Evolutionary conservation across 2,113 vertebrate species (phyloP).

Genomic region (Gambusia holbrooki): DNA sequence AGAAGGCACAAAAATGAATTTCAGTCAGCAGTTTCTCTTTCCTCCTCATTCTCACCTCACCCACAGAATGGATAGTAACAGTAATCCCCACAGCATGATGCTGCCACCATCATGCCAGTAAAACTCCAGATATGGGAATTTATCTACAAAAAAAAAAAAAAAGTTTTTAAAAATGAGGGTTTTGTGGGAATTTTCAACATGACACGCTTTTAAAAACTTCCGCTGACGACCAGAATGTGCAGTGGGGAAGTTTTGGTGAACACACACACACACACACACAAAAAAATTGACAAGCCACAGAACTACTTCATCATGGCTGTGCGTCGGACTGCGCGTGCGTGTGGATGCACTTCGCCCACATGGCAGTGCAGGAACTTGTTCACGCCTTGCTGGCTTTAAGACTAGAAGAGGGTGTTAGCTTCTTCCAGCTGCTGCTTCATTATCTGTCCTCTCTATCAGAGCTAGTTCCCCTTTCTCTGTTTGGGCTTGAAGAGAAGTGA

Average conservation of each 20-base stretch:
- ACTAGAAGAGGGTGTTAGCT: constrained; percentile 60
- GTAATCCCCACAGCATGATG: not conserved
- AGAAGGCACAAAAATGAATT: not conserved
- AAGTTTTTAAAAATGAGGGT: not conserved
- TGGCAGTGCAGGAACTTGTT: constrained; percentile 38
- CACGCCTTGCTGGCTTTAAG: constrained; percentile 52
- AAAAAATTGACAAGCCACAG: not conserved
- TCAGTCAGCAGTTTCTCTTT: constrained; percentile 34
- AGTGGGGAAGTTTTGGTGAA: constrained; percentile 8
- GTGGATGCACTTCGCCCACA: constrained; percentile 33
- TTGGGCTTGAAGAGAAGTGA: constrained; percentile 60
- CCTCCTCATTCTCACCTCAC: constrained; percentile 35
- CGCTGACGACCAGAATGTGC: constrained; percentile 1
- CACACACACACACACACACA: not conserved
- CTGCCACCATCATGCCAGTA: constrained; percentile 29
- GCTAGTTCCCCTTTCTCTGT: constrained; percentile 71
- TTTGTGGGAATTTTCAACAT: constrained; percentile 28
- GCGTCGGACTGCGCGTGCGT: not conserved
- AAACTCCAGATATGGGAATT: constrained; percentile 33
- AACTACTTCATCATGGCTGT: not conserved
- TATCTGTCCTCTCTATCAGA: constrained; percentile 70
- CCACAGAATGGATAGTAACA: constrained; percentile 15
- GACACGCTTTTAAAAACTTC: constrained; percentile 19
- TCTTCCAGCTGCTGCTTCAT: constrained; percentile 65
- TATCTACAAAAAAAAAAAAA: not conserved